phyloP scores from a whole-genome alignment of 2,797 vertebrate species.

The Avahi laniger region DNA sequence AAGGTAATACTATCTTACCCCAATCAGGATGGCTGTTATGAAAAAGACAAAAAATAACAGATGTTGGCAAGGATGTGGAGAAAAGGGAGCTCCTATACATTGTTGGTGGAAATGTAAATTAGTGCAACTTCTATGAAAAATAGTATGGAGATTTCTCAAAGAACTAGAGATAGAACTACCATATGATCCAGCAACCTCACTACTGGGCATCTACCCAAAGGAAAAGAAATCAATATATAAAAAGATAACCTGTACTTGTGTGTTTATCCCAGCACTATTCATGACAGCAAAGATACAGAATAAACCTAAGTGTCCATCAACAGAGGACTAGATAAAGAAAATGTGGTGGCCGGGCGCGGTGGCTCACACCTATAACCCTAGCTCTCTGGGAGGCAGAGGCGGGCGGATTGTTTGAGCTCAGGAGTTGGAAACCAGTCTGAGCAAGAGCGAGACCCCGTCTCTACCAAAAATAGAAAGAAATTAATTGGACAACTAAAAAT shows the following conservation, averaged over 20 bases:
- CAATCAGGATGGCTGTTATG: not conserved
- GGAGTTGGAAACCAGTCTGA: no score
- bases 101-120: not conserved
- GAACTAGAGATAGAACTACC: not conserved
- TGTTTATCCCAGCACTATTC: not conserved
- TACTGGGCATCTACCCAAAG: not conserved
- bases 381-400: no score
- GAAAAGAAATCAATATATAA: not conserved
- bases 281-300: not conserved
- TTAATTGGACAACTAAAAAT: no score
- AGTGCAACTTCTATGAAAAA: not conserved
- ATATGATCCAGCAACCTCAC: not conserved
- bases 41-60: not conserved
- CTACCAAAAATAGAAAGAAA: no score
- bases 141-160: not conserved
- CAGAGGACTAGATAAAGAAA: not conserved
- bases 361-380: no score
- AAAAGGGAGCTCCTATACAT: not conserved
- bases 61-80: not conserved
- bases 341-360: no score
- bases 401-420: no score
- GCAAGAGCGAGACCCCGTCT: no score
- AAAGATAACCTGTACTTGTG: not conserved
- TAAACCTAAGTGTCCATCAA: not conserved
- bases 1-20: not conserved